Percentiles rank a stretch among this genome's conserved stretches.
These are phyloP conservation scores for Bombyx mandarina DNA, from an alignment of 1,140 invertebrate species.

Conservation along the genomic window DNA sequence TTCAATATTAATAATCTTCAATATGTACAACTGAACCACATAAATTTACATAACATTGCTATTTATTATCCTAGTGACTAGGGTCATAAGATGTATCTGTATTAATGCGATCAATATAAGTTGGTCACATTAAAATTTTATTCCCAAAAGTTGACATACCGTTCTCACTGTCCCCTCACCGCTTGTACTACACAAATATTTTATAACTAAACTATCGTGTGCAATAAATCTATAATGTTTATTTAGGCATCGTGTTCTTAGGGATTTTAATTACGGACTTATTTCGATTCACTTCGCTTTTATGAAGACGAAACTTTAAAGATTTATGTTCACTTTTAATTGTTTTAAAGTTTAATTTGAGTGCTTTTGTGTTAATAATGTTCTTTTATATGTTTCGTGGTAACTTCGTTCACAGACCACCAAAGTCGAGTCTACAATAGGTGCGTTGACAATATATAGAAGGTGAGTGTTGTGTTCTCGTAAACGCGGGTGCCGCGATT, in stretches of 20 bases:
- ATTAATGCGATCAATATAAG: no score
- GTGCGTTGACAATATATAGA: no score
- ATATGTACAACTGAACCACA: no score
- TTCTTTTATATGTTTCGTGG: no score
- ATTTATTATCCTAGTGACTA: no score
- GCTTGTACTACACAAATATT: conserved; percentile 13
- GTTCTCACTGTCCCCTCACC: conserved; percentile 3
- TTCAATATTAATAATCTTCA: no score
- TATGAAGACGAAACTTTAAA: not conserved
- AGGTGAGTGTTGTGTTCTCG: no score
- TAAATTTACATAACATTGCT: no score
- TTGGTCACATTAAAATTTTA: not conserved
- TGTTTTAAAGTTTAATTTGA: conserved; percentile 1
- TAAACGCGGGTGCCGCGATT: no score
- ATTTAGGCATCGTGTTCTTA: conserved; percentile 1
- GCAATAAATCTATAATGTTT: conserved; percentile 16
- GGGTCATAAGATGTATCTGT: no score
- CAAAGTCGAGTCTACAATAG: no score
- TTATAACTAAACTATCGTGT: conserved; percentile 17
- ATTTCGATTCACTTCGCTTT: conserved; percentile 1
- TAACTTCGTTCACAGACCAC: no score
- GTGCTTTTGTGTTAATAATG: not conserved
- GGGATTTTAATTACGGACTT: conserved; percentile 5
- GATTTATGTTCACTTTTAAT: not conserved
- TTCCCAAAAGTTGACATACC: not conserved